Conservation (phyloP, 2,888 invertebrate species). For the Salpingus planirostris region DNA sequence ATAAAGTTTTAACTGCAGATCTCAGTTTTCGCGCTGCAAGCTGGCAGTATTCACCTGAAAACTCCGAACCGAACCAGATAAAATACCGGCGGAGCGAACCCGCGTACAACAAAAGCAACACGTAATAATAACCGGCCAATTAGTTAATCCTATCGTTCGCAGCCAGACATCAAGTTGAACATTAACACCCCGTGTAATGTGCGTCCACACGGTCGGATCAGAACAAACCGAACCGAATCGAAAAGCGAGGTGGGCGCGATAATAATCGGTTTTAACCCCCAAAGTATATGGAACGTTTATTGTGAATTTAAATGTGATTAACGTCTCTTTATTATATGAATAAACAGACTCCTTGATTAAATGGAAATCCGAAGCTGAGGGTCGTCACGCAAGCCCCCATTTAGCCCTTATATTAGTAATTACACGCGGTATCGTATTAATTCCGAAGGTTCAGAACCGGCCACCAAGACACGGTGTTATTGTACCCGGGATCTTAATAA, state of each 20-base stretch:
- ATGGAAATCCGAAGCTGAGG: constrained; percentile 22
- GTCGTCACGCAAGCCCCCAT: constrained; percentile 25
- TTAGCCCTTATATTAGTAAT: constrained; percentile 24
- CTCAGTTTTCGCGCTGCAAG: not conserved
- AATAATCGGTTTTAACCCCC: constrained; percentile 5
- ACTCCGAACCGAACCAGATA: too few species aligned
- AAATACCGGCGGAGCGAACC: too few species aligned
- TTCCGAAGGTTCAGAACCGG: constrained; percentile 18
- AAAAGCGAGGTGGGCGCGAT: too few species aligned
- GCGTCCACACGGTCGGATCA: too few species aligned
- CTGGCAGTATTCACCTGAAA: not conserved
- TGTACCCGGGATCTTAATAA: not conserved
- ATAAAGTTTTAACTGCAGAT: constrained; percentile 24
- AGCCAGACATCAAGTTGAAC: not conserved
- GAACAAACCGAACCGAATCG: too few species aligned
- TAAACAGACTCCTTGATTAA: constrained; percentile 23
- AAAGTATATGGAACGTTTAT: constrained; percentile 16
- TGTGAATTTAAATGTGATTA: constrained; percentile 17
- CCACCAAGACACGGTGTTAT: not conserved
- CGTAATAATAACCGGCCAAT: too few species aligned
- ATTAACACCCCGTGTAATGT: too few species aligned
- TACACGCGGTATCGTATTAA: constrained; percentile 20
- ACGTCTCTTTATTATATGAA: constrained; percentile 20
- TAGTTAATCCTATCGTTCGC: too few species aligned
- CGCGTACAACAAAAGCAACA: too few species aligned